Evolutionary conservation across 2,888 invertebrate genomes (phyloP).

Genomic region (Hypselothyrea guttata): DNA sequence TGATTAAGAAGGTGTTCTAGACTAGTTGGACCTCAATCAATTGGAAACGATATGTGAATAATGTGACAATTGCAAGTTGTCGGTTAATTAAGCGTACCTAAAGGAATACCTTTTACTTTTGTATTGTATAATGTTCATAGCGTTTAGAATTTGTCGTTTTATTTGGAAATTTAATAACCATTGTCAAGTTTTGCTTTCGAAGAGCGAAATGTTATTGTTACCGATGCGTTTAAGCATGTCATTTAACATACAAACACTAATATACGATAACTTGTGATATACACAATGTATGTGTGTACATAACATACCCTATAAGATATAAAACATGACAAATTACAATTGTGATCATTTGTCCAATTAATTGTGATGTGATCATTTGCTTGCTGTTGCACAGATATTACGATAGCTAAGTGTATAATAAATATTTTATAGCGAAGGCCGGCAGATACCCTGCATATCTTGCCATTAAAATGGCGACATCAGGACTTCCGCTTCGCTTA

Average conservation of each 20-base stretch:
- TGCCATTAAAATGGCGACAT: neutral
- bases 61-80: constrained; percentile 50
- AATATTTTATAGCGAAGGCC: too few species aligned
- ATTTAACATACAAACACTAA: constrained; percentile 42
- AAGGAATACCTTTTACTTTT: constrained; percentile 18
- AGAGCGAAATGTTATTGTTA: too few species aligned
- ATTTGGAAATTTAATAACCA: constrained; percentile 14
- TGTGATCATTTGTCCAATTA: constrained; percentile 51
- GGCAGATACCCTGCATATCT: too few species aligned
- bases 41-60: constrained; percentile 62
- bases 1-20: constrained; percentile 84
- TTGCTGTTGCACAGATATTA: constrained; percentile 19
- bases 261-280: constrained; percentile 12
- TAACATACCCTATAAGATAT: constrained; percentile 2
- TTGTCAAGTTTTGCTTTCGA: neutral
- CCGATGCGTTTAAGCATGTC: constrained; percentile 57
- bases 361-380: constrained; percentile 37
- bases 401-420: neutral
- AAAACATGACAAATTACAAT: constrained; percentile 27
- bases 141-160: constrained; percentile 22
- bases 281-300: constrained; percentile 10
- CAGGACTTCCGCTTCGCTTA: too few species aligned
- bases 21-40: constrained; percentile 44
- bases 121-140: constrained; percentile 49
- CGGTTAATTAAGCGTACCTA: constrained; percentile 55